A percentile compares a stretch with the other conserved stretches of the same genome.
Evolutionary conservation across 2,888 invertebrate genomes (phyloP).

Genomic region (Meiosimyza decipiens): DNA sequence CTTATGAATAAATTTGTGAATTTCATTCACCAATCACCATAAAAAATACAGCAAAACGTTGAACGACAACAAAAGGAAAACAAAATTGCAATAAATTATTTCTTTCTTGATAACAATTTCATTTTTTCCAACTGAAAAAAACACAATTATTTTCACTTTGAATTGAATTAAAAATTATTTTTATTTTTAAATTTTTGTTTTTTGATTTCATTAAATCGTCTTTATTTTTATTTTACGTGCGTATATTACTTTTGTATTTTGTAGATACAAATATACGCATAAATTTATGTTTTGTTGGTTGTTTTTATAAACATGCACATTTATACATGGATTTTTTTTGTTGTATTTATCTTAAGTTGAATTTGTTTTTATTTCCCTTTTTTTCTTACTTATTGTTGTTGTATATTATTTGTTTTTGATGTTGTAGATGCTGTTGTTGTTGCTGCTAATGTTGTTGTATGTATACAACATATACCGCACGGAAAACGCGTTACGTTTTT

Average conservation of each 20-base stretch:
- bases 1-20: conserved; percentile 25
- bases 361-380: conserved; percentile 26
- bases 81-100: conserved; percentile 29
- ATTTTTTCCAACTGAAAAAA: conserved; percentile 5
- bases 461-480: conserved; percentile 49
- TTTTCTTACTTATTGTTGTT: conserved; percentile 15
- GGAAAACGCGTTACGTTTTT: conserved; percentile 51
- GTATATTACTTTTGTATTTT: neutral
- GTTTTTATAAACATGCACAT: conserved; percentile 5
- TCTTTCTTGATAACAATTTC: neutral
- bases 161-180: conserved; percentile 13
- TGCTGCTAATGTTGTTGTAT: conserved; percentile 41
- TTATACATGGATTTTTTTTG: conserved; percentile 4
- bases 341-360: conserved; percentile 25
- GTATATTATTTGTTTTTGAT: conserved; percentile 41
- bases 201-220: neutral
- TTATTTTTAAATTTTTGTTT: neutral
- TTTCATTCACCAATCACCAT: conserved; percentile 28
- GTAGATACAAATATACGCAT: conserved; percentile 11
- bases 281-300: conserved; percentile 18
- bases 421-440: conserved; percentile 27
- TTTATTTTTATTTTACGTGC: neutral
- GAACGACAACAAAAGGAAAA: neutral
- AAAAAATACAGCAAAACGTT: conserved; percentile 15
- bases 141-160: conserved; percentile 13